Conservation (phyloP, 1,140 invertebrate genomes). For the Sitophilus oryzae region DNA sequence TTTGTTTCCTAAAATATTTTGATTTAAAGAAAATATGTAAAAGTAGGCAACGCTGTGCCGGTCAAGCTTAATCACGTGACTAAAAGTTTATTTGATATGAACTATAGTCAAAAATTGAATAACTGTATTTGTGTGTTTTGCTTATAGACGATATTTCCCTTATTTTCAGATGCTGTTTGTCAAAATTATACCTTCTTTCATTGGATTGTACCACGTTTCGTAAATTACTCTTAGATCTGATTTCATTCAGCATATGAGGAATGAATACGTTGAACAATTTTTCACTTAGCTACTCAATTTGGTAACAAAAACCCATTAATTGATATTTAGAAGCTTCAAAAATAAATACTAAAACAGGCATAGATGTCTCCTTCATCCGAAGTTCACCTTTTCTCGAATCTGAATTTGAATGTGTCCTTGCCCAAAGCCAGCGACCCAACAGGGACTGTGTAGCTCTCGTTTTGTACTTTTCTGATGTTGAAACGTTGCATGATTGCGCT, state of each 20-base stretch:
- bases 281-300: background rate
- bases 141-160: background rate
- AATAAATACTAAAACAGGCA: conserved; percentile 4
- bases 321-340: conserved; percentile 3
- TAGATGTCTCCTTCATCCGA: background rate
- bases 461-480: conserved; percentile 53
- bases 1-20: too few relatives aligned
- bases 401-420: conserved; percentile 54
- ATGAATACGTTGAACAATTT: too few relatives aligned
- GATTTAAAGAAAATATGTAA: too few relatives aligned
- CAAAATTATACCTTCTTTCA: too few relatives aligned
- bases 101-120: too few relatives aligned
- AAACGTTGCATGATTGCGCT: conserved; percentile 68
- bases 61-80: too few relatives aligned
- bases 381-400: conserved; percentile 22
- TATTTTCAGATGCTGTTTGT: too few relatives aligned
- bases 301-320: background rate
- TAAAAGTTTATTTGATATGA: too few relatives aligned
- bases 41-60: too few relatives aligned
- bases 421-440: conserved; percentile 63
- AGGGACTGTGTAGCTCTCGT: conserved; percentile 51
- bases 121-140: background rate
- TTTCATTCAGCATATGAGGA: too few relatives aligned
- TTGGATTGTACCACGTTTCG: too few relatives aligned
- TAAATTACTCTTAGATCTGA: too few relatives aligned